A percentile compares a stretch with the other conserved stretches of the same genome.
Conservation (phyloP, 2,797 vertebrate species). For the Hypotaenidia philippensis region DNA sequence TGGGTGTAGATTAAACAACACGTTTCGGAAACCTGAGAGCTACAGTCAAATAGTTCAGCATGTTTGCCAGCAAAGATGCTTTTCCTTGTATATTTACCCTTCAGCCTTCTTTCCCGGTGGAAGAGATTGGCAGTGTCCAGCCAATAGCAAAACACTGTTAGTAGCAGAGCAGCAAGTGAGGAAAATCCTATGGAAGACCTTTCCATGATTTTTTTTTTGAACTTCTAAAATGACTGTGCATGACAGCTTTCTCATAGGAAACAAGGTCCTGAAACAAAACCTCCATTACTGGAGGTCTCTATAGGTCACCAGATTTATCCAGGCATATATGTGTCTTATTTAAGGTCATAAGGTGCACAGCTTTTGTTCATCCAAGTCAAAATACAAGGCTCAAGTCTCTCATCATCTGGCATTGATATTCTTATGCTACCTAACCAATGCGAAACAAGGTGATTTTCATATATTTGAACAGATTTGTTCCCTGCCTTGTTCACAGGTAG, state of each 20-base stretch:
- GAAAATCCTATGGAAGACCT: background rate
- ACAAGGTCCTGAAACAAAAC: accelerated
- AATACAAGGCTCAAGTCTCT: background rate
- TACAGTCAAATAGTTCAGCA: background rate
- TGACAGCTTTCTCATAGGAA: background rate
- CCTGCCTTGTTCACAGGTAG: background rate
- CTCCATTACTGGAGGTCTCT: background rate
- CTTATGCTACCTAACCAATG: background rate
- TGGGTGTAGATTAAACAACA: background rate
- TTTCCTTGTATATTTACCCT: background rate
- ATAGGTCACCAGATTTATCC: background rate
- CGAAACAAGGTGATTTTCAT: background rate
- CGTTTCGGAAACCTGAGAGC: background rate
- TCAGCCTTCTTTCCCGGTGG: background rate
- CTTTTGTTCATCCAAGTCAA: background rate
- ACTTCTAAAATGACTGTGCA: background rate
- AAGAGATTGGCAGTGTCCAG: background rate
- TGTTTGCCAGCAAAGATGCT: background rate
- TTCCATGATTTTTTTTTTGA: background rate
- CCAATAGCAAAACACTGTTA: background rate
- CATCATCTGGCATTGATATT: background rate
- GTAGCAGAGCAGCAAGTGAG: background rate
- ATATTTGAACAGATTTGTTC: background rate
- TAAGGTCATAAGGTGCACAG: background rate
- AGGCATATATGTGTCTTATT: background rate